Evolutionary conservation across 2,113 vertebrate genomes (phyloP), one percentile per base, ranked within the genome.

Genomic region (Elanus axillaris): DNA sequence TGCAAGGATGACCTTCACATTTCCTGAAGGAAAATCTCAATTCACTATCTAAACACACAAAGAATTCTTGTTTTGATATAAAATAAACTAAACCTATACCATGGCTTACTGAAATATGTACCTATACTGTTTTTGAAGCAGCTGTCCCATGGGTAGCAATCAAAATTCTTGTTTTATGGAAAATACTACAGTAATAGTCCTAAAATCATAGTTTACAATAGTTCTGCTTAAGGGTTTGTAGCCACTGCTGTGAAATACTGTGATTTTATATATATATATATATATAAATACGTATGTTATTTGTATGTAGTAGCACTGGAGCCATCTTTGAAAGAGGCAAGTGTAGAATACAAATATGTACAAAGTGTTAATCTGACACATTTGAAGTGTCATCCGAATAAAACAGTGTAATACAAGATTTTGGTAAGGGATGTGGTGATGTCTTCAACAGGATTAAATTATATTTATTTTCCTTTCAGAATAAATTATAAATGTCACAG

Each of bases 401-500:
- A 77, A 89, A 47, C 13, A 27, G 21, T 34, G 40, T 26, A 60
- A 77, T 32, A 45, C 31, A 47, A 80, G n/a, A 48, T 68, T 94
- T 92, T 92, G 47, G 34, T 52, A 67, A 76, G 47, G 56, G 47
- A 69, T 53, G 52, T 6, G 11, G 69, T 45, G 32, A 20, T 29
- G 13, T 59, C 69, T 81, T 86, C 63, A 43, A 36, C 26, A 88
- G 47, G 55, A 71, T 91, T 86, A 72, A 88, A 90, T 87, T 53
- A 64, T 78, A 72, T 91, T 94, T 94, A 50, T 95, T 89, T 96
- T 92, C 66, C 27, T 92, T 95, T 89, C 80, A 78, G 83, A 93
- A 92, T 94, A 89, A 94, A 97, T 92, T 95, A 94, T 75, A 97
- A 96, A 98, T 98, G 95, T 97, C 97, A 98, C 67, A 75, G 62